phyloP scores from a whole-genome alignment of 2,797 vertebrate species.

The Labeo calbasu region DNA sequence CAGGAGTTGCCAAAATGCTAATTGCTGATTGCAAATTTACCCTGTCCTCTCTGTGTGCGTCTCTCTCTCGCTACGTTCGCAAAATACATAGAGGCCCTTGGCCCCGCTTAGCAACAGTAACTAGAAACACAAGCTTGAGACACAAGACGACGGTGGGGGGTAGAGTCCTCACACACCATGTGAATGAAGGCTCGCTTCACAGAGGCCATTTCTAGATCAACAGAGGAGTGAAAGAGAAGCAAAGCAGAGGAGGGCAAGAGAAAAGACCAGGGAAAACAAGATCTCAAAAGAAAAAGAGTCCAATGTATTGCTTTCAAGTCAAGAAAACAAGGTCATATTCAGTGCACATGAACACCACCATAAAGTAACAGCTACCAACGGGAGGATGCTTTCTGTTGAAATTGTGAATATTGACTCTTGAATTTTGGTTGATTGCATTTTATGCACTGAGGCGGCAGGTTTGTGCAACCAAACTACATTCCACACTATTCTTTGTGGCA shows the following conservation, averaged over 20 bases:
- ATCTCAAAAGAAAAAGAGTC: not conserved
- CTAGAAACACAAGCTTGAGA: constrained; percentile 64
- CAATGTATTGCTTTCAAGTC: not conserved
- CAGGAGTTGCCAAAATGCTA: constrained; percentile 41
- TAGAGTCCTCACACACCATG: constrained; percentile 30
- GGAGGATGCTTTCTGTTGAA: not conserved
- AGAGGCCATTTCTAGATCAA: constrained; percentile 26
- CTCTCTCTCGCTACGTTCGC: not conserved
- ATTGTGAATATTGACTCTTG: not conserved
- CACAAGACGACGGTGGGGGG: constrained; percentile 42
- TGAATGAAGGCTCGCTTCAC: constrained; percentile 30
- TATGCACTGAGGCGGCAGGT: not conserved
- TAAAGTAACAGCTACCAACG: not conserved
- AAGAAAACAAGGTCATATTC: not conserved
- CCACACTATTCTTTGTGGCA: not conserved
- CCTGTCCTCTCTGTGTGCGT: constrained; percentile 3
- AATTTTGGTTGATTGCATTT: not conserved
- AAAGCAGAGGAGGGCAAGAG: constrained; percentile 1
- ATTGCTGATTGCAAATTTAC: constrained; percentile 22
- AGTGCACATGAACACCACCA: not conserved
- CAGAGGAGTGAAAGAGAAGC: constrained; percentile 12
- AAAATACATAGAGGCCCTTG: constrained; percentile 47
- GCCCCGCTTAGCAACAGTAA: constrained; percentile 77
- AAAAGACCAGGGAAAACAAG: constrained; percentile 10
- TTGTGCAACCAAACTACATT: not conserved